Evolutionary conservation across 2,113 vertebrate species (phyloP), one percentile per base, ranked within the genome.

Genomic region (Chroicocephalus ridibundus): DNA sequence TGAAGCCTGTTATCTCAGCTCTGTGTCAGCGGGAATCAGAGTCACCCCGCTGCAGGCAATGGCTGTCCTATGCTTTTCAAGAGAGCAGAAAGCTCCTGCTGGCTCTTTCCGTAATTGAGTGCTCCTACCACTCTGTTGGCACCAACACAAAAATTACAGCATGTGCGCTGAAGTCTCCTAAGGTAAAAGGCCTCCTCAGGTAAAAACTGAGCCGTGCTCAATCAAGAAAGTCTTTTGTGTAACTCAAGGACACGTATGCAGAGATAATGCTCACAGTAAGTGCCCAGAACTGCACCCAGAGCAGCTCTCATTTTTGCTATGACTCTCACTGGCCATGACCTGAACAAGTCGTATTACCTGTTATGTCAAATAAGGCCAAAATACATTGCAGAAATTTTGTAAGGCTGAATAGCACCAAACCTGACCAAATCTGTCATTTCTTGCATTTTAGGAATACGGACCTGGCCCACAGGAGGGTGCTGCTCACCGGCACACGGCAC

Each of bases 121-220:
- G 47, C 42, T 94, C 51, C 47, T 79, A 15, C 36, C 6, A 3
- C 72, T 65, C 62, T 44, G 14, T 4, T 90, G 94, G 91, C 94
- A 96, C 65, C 77, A 61, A 21, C 57, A 69, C 81, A 54, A 2
- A 25, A 74, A 11, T 1, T 49, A 70, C 70, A 94, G 82, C 36
- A 31, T 14, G 61, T 49, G 74, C 29, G 1, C 29, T 1, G 85
- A 88, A 55, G 92, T 90, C 60, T 61, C 66, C 76, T 68, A 7
- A 96, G 94, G 94, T 90, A 74, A 96, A 95, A 95, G 80, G 70
- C 31, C 46, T 24, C 40, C 92, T 82, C 54, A 82, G 93, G 91
- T 93, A 31, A 96, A 64, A 65, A 62, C 77, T 52, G 76, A 82
- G 86, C 52, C 15, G 0, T 12, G 52, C 60, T 49, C 38, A 44